Base-by-base conservation (phyloP, 2,113 vertebrate genomes). In the Microcebus lehilahytsara region DNA sequence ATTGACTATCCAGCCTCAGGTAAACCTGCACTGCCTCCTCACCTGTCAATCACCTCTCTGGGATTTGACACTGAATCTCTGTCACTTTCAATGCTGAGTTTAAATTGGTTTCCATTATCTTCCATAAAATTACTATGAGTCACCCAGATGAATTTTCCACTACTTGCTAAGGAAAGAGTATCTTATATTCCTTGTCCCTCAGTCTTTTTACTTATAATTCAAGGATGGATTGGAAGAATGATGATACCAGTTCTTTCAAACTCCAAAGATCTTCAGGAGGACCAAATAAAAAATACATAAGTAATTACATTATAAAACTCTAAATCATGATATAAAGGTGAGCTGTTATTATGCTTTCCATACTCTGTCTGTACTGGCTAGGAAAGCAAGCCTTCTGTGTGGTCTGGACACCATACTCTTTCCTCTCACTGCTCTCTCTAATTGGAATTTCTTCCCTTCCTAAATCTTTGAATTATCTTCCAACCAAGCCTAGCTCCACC, bases 381-480 rank as follows among this genome's bases (percentile, higher is more conserved):
- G 60, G 23, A 91, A 64, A 86, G 3, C 34, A n/a, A 78, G 34
- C 20, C 83, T 86, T 74, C 40, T 40, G 49, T 51, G 17, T 30
- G 32, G 27, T 60, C 25, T 40, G 23, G 86, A 79, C 17, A 42
- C 1, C 12, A 14, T 42, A 51, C 30, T 85, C 85, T 85, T 77
- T 83, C 56, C 56, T 89, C 27, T 25, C 0, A 37, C 16, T 46
- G 11, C 53, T 87, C 56, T 85, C 62, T 92, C 53, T 83, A 37
- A 66, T 4, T 80, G 34, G 9, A 93, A 92, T 90, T 83, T 89
- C 42, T 25, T 84, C 11, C 37, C 22, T 91, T 96, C 27, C 62
- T 78, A 91, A 95, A 71, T 72, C 56, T 62, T 93, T 7, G 87
- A 14, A 71, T 84, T 88, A 74, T 58, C 49, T 89, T 85, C 74